phyloP scores from a whole-genome alignment of 2,888 invertebrate genomes.

The Volucella inanis region DNA sequence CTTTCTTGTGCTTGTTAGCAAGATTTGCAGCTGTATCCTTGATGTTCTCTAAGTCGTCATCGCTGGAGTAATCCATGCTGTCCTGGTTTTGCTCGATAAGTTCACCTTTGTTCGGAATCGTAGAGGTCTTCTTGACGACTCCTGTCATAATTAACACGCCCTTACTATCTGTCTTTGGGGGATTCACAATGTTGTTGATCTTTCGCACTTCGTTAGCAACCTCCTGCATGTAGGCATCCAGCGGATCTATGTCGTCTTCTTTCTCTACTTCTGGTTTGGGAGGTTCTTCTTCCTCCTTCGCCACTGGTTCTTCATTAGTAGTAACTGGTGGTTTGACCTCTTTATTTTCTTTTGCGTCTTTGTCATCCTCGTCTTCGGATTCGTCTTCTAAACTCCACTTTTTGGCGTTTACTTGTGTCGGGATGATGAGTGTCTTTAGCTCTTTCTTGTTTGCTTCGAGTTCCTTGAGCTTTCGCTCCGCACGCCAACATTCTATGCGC shows the following conservation, averaged over 20 bases:
- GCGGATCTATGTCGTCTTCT: constrained; percentile 94
- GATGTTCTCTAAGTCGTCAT: constrained; percentile 97
- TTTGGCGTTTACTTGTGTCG: constrained; percentile 84
- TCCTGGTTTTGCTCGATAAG: constrained; percentile 99
- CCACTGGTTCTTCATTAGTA: constrained; percentile 28
- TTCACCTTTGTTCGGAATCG: constrained; percentile 91
- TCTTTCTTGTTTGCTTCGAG: constrained; percentile 91
- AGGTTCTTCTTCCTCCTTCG: constrained; percentile 83
- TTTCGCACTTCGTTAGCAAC: constrained; percentile 85
- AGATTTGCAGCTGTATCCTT: constrained; percentile 94
- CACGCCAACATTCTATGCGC: constrained; percentile 97
- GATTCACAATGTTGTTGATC: constrained; percentile 82
- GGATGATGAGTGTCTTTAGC: constrained; percentile 86
- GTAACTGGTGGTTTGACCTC: constrained; percentile 68
- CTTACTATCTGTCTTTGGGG: constrained; percentile 83
- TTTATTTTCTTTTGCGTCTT: constrained; percentile 79
- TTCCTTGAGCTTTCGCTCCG: constrained; percentile 95
- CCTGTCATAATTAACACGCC: constrained; percentile 92
- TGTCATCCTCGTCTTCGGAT: constrained; percentile 93
- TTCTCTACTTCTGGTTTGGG: constrained; percentile 82
- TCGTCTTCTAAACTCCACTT: constrained; percentile 99
- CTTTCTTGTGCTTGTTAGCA: constrained; percentile 95
- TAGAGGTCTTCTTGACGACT: constrained; percentile 89
- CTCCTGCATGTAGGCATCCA: constrained; percentile 99
- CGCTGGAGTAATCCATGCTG: constrained; percentile 97